Evolutionary conservation across 1,140 invertebrate species (phyloP).

Genomic region (Pygmarrhopalites habei): DNA sequence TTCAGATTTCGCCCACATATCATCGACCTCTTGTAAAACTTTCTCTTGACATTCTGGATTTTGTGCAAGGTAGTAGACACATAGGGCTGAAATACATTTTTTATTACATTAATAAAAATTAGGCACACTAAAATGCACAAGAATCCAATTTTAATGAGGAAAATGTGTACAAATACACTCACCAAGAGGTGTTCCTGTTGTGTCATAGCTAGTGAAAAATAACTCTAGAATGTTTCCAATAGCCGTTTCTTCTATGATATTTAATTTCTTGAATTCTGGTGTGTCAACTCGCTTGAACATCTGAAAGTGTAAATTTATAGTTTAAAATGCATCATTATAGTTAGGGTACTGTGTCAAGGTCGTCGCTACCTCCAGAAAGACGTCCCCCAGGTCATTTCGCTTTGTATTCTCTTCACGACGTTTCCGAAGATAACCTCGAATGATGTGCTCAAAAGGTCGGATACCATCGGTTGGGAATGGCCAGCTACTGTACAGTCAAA

Average conservation of each 20-base stretch:
- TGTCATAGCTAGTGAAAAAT: constrained; percentile 15
- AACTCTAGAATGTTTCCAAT: constrained; percentile 16
- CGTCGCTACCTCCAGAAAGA: constrained; percentile 11
- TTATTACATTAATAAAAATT: too few relatives aligned
- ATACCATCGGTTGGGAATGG: constrained; percentile 6
- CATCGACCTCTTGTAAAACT: constrained; percentile 50
- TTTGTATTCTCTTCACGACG: not conserved
- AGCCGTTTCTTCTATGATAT: constrained; percentile 10
- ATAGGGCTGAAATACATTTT: too few relatives aligned
- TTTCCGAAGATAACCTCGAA: not conserved
- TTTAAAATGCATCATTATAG: too few relatives aligned
- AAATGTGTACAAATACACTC: too few relatives aligned
- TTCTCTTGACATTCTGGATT: constrained; percentile 52
- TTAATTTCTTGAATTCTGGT: constrained; percentile 20
- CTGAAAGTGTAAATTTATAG: too few relatives aligned
- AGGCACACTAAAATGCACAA: too few relatives aligned
- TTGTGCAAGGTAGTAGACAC: constrained; percentile 1
- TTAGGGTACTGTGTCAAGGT: too few relatives aligned
- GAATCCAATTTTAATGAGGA: too few relatives aligned
- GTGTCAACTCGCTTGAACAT: constrained; percentile 19
- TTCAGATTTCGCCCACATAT: constrained; percentile 40
- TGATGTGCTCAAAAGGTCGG: not conserved
- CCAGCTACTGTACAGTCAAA: too few relatives aligned
- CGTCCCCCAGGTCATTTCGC: constrained; percentile 17
- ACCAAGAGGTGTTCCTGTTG: constrained; percentile 20